Percentiles rank a stretch among this genome's conserved stretches.
phyloP scores from a whole-genome alignment of 2,888 invertebrate genomes.

The Serrognathus titanus region DNA sequence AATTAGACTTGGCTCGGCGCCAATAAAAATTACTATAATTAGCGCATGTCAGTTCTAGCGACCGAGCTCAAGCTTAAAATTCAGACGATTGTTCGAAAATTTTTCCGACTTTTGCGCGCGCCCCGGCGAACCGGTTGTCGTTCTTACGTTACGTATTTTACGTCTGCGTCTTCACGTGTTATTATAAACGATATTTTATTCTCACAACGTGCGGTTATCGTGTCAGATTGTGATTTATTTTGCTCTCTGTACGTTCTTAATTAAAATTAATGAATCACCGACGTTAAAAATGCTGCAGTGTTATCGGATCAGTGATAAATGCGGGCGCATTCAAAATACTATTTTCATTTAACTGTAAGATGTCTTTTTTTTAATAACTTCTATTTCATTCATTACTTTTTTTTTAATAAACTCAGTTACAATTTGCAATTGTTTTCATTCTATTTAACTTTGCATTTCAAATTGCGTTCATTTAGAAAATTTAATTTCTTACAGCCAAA shows the following conservation, averaged over 20 bases:
- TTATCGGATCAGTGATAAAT: no score
- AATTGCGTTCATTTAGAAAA: no score
- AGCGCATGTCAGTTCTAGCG: constrained; percentile 14
- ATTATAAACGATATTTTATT: neutral
- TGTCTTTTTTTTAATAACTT: no score
- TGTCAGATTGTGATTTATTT: neutral
- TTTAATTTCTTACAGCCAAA: no score
- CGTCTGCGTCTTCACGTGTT: neutral
- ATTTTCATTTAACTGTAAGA: no score
- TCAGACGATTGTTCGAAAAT: neutral
- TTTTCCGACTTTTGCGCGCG: neutral
- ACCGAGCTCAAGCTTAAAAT: neutral
- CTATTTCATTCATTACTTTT: no score
- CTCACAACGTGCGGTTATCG: neutral
- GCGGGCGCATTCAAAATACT: no score
- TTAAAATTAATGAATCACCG: neutral
- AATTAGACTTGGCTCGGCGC: constrained; percentile 24
- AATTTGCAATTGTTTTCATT: no score
- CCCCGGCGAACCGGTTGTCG: neutral
- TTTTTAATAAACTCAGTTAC: no score
- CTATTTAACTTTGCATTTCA: no score
- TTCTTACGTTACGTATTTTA: neutral
- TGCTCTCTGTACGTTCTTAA: neutral
- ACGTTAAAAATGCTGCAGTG: no score
- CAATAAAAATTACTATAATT: constrained; percentile 25